A percentile compares a stretch with the other conserved stretches of the same genome.
Evolutionary conservation across 2,797 vertebrate genomes (phyloP).

Genomic region (Cottoperca gobio): DNA sequence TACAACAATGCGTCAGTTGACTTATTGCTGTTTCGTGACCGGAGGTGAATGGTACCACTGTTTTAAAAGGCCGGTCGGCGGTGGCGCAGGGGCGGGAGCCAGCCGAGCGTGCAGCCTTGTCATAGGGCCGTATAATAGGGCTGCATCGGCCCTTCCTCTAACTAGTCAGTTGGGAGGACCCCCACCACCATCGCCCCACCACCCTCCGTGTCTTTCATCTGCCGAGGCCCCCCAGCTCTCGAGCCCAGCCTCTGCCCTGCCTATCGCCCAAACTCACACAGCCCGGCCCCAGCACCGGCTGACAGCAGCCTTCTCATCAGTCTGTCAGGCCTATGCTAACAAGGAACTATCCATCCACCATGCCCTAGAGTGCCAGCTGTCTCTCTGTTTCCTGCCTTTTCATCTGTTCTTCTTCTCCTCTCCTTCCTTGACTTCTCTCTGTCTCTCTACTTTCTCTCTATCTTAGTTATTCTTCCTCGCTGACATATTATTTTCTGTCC

Average conservation of each 20-base stretch:
- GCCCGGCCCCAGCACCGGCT: conserved; percentile 79
- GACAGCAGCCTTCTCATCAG: conserved; percentile 96
- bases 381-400: conserved; percentile 76
- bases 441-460: conserved; percentile 51
- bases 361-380: conserved; percentile 87
- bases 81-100: conserved; percentile 80
- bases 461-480: conserved; percentile 65
- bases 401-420: conserved; percentile 69
- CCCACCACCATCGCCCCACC: conserved; percentile 52
- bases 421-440: conserved; percentile 54
- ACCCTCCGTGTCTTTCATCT: conserved; percentile 74
- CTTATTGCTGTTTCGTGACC: conserved; percentile 95
- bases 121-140: conserved; percentile 95
- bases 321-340: conserved; percentile 98
- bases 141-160: conserved; percentile 90
- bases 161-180: conserved; percentile 96
- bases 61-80: conserved; percentile 85
- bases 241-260: conserved; percentile 75
- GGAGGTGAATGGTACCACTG: conserved; percentile 88
- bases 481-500: conserved; percentile 73
- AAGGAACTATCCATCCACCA: conserved; percentile 89
- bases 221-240: conserved; percentile 72
- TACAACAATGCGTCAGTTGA: conserved; percentile 94
- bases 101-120: conserved; percentile 94
- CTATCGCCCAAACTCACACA: conserved; percentile 66